phyloP scores from a whole-genome alignment of 2,888 invertebrate genomes.

The Notodonta ziczac region DNA sequence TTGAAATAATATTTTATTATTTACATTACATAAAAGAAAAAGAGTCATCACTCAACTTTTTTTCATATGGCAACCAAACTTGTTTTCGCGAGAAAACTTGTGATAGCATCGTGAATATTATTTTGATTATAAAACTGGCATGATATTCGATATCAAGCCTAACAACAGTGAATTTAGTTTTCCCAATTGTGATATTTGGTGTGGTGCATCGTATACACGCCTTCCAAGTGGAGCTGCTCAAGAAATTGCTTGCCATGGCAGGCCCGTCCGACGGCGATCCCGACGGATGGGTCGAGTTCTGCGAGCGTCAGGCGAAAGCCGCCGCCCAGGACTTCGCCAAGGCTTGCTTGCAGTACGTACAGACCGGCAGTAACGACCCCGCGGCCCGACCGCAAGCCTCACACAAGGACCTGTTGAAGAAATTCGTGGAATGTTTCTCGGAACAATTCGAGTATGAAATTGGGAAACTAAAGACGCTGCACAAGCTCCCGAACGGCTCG shows the following conservation, averaged over 20 bases:
- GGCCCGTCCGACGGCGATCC: constrained; percentile 86
- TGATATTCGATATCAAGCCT: constrained; percentile 48
- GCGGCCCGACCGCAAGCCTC: constrained; percentile 86
- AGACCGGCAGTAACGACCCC: constrained; percentile 87
- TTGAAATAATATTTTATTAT: neutral
- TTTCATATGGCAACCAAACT: constrained; percentile 70
- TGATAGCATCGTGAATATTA: constrained; percentile 75
- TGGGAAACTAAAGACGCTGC: constrained; percentile 74
- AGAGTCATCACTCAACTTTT: constrained; percentile 21
- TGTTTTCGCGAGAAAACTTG: constrained; percentile 78
- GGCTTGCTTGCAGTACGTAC: constrained; percentile 91
- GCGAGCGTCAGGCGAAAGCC: constrained; percentile 93
- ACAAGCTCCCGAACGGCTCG: constrained; percentile 77
- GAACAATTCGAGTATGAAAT: constrained; percentile 94
- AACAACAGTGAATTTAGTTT: constrained; percentile 39
- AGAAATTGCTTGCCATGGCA: constrained; percentile 79
- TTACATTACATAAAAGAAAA: neutral
- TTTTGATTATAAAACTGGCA: constrained; percentile 73
- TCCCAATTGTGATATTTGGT: constrained; percentile 49
- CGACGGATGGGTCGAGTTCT: constrained; percentile 92
- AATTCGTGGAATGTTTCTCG: constrained; percentile 93
- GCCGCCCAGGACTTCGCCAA: constrained; percentile 95
- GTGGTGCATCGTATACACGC: constrained; percentile 48
- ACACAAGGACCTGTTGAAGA: constrained; percentile 91
- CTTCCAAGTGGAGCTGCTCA: constrained; percentile 81